Base-by-base conservation (phyloP, 2,888 invertebrate species). In the Chrysolina oricalcia region DNA sequence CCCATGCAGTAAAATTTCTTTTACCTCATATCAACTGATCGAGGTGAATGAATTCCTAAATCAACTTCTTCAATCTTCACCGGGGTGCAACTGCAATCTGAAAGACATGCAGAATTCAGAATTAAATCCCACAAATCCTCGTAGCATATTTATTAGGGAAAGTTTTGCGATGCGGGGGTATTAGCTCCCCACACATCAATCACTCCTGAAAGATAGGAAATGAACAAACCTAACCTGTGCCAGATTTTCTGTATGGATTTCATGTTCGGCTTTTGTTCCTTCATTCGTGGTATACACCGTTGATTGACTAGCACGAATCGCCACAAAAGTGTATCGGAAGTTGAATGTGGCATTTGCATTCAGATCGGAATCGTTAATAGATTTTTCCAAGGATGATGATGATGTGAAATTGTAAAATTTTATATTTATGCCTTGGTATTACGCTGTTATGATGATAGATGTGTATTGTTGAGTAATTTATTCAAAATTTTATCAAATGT, bases 141-240 rank as follows among this genome's bases (percentile, higher is more conserved):
- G 76, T 78, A 80, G 78, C 77, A 82, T 83, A 84, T 83, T 79
- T 80, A 81, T 78, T 81, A 80, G 78, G 81, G 80, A 81, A 82
- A 82, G 80, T 67, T 83, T 82, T 80, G 74, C 66, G 72, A 78
- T 73, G 64, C 73, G 70, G 72, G 77, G 79, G 80, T 75, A 80
- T 79, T 70, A 70, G 69, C 81, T 83, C 81, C 79, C 84, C 87
- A 86, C 85, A 86, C 87, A 88, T 88, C 88, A 88, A 88, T 88
- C 88, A 88, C 83, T 73, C 78, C 82, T 88, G 88, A 88, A 88
- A 88, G 88, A 87, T 88, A 88, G 88, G 88, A 88, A 88, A 88
- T 88, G 88, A 88, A 88, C 87, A 87, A 86, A 87, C 86, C 87
- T 85, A 85, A 86, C 85, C 84, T 84, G 84, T 79, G 84, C 85